These are phyloP conservation scores for Cheirogaleus major DNA, from an alignment of 2,797 vertebrate species.

Conservation along the genomic window DNA sequence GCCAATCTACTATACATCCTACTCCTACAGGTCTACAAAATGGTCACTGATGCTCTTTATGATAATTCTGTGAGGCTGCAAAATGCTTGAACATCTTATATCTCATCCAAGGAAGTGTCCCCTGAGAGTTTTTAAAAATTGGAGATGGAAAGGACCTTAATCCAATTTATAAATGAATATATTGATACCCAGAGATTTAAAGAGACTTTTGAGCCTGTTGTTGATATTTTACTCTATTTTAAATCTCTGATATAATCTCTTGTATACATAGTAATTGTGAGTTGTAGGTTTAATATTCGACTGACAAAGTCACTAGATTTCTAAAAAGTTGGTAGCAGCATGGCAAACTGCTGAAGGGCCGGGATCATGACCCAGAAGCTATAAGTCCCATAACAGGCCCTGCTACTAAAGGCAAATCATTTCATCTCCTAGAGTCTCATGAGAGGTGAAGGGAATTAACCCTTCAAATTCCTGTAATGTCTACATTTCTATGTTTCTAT, in stretches of 20 bases:
- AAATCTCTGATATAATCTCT: not conserved
- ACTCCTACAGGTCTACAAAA: not conserved
- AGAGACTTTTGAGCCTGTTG: not conserved
- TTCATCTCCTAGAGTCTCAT: not conserved
- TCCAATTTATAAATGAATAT: not conserved
- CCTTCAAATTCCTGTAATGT: not conserved
- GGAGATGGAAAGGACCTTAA: not conserved
- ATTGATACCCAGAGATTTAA: not conserved
- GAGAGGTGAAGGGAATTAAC: not conserved
- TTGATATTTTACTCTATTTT: not conserved
- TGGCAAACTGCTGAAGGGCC: not conserved
- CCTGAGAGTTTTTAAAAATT: not conserved
- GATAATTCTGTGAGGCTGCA: not conserved
- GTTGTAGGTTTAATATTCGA: conserved; percentile 22
- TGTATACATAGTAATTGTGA: not conserved
- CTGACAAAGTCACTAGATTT: not conserved
- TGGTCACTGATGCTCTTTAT: not conserved
- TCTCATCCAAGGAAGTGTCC: not conserved
- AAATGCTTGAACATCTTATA: not conserved
- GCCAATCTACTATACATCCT: not conserved
- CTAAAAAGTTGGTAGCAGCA: not conserved
- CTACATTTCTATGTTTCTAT: not conserved
- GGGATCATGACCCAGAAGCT: not conserved
- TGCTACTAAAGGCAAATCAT: not conserved
- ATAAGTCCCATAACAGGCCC: not conserved